phyloP scores from a whole-genome alignment of 1,140 invertebrate species.

The Drosophila nigromelanica region DNA sequence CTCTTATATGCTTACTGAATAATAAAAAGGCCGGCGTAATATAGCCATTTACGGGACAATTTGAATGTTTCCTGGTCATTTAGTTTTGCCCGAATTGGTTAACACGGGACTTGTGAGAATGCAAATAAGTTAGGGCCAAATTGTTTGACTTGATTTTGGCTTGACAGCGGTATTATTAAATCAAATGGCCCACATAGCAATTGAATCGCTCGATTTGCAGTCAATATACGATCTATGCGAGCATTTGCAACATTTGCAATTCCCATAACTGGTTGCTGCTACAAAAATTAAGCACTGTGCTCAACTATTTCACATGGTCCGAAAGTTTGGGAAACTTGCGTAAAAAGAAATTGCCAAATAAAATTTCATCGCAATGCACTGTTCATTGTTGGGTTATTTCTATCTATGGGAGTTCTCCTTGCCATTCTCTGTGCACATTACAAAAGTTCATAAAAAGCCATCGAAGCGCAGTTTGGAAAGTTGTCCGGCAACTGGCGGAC shows the following conservation, averaged over 20 bases:
- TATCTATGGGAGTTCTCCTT: conserved; percentile 14
- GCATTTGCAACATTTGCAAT: conserved; percentile 51
- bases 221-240: conserved; percentile 17
- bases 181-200: conserved; percentile 76
- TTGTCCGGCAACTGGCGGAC: conserved; percentile 7
- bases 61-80: too few relatives aligned
- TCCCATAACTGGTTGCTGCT: conserved; percentile 16
- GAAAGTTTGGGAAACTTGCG: conserved; percentile 25
- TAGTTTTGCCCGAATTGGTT: too few relatives aligned
- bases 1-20: too few relatives aligned
- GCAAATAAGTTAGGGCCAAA: neutral
- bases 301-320: conserved; percentile 37
- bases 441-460: conserved; percentile 73
- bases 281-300: conserved; percentile 33
- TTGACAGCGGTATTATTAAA: conserved; percentile 66
- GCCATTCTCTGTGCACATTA: conserved; percentile 29
- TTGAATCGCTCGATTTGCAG: conserved; percentile 74
- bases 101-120: too few relatives aligned
- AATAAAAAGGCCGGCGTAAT: too few relatives aligned
- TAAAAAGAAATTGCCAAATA: conserved; percentile 46
- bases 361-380: conserved; percentile 50
- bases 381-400: conserved; percentile 47
- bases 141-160: conserved; percentile 17
- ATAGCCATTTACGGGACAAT: too few relatives aligned
- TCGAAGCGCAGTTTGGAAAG: conserved; percentile 50